Evolutionary conservation across 1,140 invertebrate genomes (phyloP).

Genomic region (Procambarus virginalis): DNA sequence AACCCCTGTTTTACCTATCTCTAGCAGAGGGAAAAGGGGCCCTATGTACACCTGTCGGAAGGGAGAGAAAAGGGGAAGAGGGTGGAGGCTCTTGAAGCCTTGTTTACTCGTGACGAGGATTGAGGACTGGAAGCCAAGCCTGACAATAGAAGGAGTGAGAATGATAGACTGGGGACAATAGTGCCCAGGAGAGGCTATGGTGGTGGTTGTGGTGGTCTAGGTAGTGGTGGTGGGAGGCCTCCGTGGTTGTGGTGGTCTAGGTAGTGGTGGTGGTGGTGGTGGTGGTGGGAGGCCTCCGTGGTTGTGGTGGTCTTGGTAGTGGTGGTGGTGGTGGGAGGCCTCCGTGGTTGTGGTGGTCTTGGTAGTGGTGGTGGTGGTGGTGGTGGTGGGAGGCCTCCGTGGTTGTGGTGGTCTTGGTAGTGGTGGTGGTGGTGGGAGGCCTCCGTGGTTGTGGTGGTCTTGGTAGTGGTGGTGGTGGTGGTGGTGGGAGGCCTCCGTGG

Average conservation of each 20-base stretch:
- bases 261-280: neutral
- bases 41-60: neutral
- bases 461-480: neutral
- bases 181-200: neutral
- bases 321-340: neutral
- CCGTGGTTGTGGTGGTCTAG: too few species aligned
- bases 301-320: neutral
- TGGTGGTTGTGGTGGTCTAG: conserved; percentile 30
- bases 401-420: neutral
- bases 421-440: neutral
- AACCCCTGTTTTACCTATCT: neutral
- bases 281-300: neutral
- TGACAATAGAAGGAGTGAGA: conserved; percentile 8
- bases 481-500: neutral
- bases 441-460: neutral
- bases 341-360: neutral
- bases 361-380: neutral
- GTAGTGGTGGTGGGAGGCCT: neutral
- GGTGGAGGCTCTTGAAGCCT: neutral
- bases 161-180: conserved; percentile 28
- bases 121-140: neutral
- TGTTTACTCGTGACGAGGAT: neutral
- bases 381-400: neutral
- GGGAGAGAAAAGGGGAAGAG: neutral
- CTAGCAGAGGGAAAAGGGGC: neutral